Conservation (phyloP, 2,113 vertebrate genomes). For the Vidua macroura region DNA sequence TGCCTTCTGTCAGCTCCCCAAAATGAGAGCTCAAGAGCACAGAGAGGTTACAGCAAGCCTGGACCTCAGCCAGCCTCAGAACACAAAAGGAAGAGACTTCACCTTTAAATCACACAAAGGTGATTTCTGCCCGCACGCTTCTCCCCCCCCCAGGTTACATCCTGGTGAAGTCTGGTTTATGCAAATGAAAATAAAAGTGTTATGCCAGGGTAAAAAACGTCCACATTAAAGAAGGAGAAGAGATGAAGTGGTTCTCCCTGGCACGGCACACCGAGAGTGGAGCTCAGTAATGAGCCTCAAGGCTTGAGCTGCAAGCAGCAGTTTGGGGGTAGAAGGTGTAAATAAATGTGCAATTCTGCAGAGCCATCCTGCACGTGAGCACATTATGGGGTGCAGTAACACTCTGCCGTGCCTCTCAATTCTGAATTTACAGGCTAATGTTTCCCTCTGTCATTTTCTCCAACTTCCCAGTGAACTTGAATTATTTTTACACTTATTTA, state of each 20-base stretch:
- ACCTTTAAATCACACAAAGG: background rate
- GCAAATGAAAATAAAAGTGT: background rate
- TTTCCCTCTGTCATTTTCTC: background rate
- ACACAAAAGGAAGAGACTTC: background rate
- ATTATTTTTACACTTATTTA: background rate
- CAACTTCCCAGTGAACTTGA: background rate
- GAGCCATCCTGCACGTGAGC: background rate
- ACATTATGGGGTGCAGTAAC: background rate
- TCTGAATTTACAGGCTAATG: background rate
- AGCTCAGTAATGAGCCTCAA: background rate
- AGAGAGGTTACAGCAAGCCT: background rate
- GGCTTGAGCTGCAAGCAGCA: background rate
- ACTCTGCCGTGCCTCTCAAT: background rate
- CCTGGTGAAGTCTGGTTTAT: background rate
- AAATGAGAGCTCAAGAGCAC: background rate
- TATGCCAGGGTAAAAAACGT: background rate
- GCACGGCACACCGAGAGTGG: background rate
- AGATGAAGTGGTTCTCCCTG: background rate
- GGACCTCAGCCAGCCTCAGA: background rate
- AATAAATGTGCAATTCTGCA: background rate
- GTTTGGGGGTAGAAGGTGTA: background rate
- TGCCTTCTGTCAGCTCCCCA: conserved; percentile 45
- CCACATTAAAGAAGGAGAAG: background rate
- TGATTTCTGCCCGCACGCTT: background rate
- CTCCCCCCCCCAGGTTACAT: background rate